Evolutionary conservation across 2,113 vertebrate genomes (phyloP).

Genomic region (Parus major): DNA sequence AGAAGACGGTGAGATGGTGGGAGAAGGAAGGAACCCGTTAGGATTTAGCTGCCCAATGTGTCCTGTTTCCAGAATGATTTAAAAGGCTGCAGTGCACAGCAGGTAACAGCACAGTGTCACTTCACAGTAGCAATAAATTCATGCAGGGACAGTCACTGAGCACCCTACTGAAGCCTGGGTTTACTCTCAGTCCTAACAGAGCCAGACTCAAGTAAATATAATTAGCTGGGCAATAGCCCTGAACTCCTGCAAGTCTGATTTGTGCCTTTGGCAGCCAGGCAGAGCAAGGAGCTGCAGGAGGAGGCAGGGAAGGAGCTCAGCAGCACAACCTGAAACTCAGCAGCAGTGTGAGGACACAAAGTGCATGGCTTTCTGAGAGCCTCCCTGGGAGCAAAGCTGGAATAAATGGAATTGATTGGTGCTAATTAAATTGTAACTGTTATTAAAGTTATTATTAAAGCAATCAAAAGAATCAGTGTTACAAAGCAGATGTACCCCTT

Average conservation of each 20-base stretch:
- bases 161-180: neutral
- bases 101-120: neutral
- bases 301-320: neutral
- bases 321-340: neutral
- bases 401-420: too few relatives aligned
- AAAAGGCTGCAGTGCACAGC: neutral
- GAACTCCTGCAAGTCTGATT: neutral
- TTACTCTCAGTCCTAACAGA: neutral
- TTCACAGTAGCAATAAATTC: neutral
- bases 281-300: neutral
- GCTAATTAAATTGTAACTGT: too few relatives aligned
- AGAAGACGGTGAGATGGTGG: neutral
- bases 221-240: neutral
- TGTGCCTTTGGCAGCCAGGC: neutral
- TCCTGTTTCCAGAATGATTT: slow-evolving; percentile 4
- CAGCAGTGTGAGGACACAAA: too few relatives aligned
- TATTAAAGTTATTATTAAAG: too few relatives aligned
- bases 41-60: neutral
- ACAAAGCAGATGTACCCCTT: too few relatives aligned
- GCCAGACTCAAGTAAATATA: neutral
- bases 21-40: neutral
- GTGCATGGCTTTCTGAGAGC: neutral
- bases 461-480: too few relatives aligned
- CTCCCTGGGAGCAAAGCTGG: neutral
- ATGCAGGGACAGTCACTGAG: neutral